phyloP scores from a whole-genome alignment of 2,113 vertebrate genomes.

The Platysteira castanea region DNA sequence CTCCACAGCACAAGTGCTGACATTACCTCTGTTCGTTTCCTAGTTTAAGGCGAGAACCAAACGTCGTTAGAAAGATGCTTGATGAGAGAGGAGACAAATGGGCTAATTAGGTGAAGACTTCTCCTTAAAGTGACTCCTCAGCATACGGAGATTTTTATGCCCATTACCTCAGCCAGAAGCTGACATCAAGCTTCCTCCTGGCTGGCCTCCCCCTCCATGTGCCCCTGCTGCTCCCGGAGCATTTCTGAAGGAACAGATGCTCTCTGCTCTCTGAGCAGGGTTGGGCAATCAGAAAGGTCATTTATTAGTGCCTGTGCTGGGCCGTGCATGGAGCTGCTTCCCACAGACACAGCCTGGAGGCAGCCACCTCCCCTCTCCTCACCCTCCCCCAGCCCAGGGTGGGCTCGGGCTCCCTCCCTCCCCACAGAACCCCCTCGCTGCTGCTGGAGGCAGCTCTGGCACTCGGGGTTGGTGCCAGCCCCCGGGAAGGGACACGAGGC shows the following conservation, averaged over 20 bases:
- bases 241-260: not conserved
- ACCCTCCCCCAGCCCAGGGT: rapidly evolving
- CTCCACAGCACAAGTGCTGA: not conserved
- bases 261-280: not conserved
- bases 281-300: not conserved
- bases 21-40: not conserved
- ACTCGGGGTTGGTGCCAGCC: rapidly evolving
- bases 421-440: not conserved
- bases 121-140: not conserved
- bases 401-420: not conserved
- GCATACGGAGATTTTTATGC: not conserved
- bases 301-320: not conserved
- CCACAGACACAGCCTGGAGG: not conserved
- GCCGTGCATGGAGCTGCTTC: not conserved
- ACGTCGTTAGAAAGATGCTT: not conserved
- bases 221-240: not conserved
- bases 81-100: not conserved
- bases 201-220: not conserved
- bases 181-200: slow-evolving; percentile 26
- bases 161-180: slow-evolving; percentile 33
- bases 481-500: not conserved
- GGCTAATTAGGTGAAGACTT: not conserved
- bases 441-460: not conserved
- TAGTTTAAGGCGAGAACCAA: not conserved
- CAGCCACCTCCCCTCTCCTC: rapidly evolving